phyloP scores from a whole-genome alignment of 2,888 invertebrate genomes.

The Limulus polyphemus region DNA sequence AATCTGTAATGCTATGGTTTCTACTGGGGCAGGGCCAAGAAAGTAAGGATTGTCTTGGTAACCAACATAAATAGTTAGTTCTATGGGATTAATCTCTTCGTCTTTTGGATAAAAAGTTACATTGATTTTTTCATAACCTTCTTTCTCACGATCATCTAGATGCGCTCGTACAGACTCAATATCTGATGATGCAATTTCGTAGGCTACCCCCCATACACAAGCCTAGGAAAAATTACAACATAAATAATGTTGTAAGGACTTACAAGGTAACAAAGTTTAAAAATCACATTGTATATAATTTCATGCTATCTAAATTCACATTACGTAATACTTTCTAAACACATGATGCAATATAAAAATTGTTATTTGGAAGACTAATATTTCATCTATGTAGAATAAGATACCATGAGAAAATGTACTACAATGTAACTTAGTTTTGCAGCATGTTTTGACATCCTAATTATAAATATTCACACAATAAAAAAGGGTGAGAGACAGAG shows the following conservation, averaged over 20 bases:
- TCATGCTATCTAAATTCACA: too few species aligned
- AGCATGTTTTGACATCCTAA: too few species aligned
- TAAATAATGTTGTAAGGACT: slow-evolving; percentile 1
- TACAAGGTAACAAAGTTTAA: too few species aligned
- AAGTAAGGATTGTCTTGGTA: slow-evolving; percentile 65
- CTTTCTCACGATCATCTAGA: slow-evolving; percentile 81
- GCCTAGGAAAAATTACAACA: slow-evolving; percentile 38
- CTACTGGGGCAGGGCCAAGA: slow-evolving; percentile 59
- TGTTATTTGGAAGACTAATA: too few species aligned
- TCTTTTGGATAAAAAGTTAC: slow-evolving; percentile 58
- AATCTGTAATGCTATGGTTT: slow-evolving; percentile 68
- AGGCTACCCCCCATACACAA: slow-evolving; percentile 82
- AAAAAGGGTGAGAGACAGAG: too few species aligned
- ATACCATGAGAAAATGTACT: too few species aligned
- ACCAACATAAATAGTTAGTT: slow-evolving; percentile 67
- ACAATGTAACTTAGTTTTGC: too few species aligned
- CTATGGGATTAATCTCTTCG: slow-evolving; percentile 44
- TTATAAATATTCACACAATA: too few species aligned
- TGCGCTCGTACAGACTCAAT: slow-evolving; percentile 55
- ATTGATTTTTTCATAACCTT: slow-evolving; percentile 64
- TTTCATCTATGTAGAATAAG: too few species aligned
- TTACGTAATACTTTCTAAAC: too few species aligned
- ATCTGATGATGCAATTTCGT: slow-evolving; percentile 60
- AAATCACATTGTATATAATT: too few species aligned
- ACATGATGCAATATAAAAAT: too few species aligned